Base-by-base conservation (phyloP, 1,140 invertebrate genomes). In the Aphaenogaster ashmeadi region DNA sequence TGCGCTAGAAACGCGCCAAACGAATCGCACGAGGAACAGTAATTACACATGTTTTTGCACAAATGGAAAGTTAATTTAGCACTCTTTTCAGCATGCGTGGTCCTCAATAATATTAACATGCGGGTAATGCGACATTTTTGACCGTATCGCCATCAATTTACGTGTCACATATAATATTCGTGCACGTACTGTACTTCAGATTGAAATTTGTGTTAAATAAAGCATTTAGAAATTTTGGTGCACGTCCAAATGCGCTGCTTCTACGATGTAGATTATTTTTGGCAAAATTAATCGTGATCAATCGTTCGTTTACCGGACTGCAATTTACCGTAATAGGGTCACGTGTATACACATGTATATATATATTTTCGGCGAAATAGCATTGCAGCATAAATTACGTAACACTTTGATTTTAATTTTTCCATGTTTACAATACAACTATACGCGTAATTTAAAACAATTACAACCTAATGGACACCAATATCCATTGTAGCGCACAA, bases 151-250 rank as follows among this genome's bases (percentile, higher is more conserved):
- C 41, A 38, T 47, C n/a, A 54, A 79, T 81, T 80, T 69, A 54
- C 47, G 13, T 44, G 5, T 13, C n/a, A 13, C 18, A 44, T 33
- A 33, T 36, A 60, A 84, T 60, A 75, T 62, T 60, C 56, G n/a
- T 38, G 8, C 52, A 18, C 3, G 41, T 33, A 18, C 27, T n/a
- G 74, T 64, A 66, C 27, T 38, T 67, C 47, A 67, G 78, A 69
- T 69, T 84, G 69, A 60, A 84, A 84, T 84, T 83, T 75, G 69
- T 44, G 69, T 47, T 47, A 44, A 74, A 84, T 84, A 75, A 74
- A 47, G n/a, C 36, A 72, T 36, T 58, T 58, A 13, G 18, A 60
- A 75, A 50, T 81, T 56, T 71, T 33, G 9, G 15, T 71, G 0
- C 66, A 13, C 18, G 33, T 47, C 3, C 44, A 36, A 47, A 47